Evolutionary conservation across 2,113 vertebrate species (phyloP).

Genomic region (Oxyura jamaicensis): DNA sequence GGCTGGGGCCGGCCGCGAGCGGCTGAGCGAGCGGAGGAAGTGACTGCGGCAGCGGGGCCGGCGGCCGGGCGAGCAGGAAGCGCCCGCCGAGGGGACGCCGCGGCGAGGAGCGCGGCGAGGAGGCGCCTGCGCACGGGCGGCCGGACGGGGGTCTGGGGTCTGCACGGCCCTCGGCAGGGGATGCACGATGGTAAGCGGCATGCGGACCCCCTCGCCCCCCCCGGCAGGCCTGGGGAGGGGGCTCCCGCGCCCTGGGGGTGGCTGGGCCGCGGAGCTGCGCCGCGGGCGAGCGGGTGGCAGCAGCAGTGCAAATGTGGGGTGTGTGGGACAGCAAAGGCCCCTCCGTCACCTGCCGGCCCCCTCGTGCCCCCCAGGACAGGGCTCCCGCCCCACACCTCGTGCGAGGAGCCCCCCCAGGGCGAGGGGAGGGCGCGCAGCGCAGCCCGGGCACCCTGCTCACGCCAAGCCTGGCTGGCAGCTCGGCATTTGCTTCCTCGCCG

Average conservation of each 20-base stretch:
- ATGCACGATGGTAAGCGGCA: not conserved
- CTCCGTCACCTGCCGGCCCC: not conserved
- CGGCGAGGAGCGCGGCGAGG: not conserved
- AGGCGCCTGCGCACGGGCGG: not conserved
- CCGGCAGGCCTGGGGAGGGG: not conserved
- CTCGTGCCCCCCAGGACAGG: too few species aligned
- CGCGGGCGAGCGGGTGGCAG: not conserved
- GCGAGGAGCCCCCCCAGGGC: rapidly evolving
- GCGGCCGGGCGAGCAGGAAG: not conserved
- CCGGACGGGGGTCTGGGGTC: not conserved
- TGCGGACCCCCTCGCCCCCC: not conserved
- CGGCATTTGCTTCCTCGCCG: not conserved
- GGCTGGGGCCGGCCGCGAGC: not conserved
- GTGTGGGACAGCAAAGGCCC: not conserved
- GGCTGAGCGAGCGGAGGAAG: not conserved
- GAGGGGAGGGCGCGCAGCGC: not conserved
- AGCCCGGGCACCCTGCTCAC: not conserved
- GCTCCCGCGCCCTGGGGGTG: not conserved
- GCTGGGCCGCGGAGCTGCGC: too few species aligned
- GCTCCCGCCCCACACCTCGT: too few species aligned
- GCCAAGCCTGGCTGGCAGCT: not conserved
- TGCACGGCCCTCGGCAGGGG: not conserved
- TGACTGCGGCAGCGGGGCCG: not conserved
- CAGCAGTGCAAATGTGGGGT: rapidly evolving
- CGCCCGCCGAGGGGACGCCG: not conserved